phyloP scores from a whole-genome alignment of 64 coral and sea anemone genomes.

The Porites lutea region DNA sequence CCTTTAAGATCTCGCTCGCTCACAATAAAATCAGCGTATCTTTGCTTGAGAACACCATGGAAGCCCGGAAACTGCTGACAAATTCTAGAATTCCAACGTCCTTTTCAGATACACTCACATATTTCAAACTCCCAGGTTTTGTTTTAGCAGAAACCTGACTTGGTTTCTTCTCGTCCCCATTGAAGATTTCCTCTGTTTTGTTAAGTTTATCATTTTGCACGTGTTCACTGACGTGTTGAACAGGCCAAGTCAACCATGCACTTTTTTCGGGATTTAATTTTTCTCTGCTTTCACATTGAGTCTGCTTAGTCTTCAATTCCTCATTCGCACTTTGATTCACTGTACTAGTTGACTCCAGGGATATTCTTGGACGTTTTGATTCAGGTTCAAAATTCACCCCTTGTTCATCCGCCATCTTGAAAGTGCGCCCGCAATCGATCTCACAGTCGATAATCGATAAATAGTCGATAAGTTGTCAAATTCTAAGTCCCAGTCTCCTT shows the following conservation, averaged over 20 bases:
- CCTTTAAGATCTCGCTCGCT: slow-evolving; percentile 77
- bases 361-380: slow-evolving; percentile 42
- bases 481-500: no score
- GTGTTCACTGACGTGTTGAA: not conserved
- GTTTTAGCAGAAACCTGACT: not conserved
- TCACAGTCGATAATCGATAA: no score
- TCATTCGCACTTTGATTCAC: not conserved
- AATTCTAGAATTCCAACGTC: slow-evolving; percentile 92
- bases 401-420: slow-evolving; percentile 64
- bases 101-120: slow-evolving; percentile 42
- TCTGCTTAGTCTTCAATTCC: no score
- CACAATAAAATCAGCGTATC: slow-evolving; percentile 93
- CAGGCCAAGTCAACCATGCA: not conserved
- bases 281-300: not conserved
- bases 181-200: not conserved
- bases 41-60: slow-evolving; percentile 87
- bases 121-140: not conserved
- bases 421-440: slow-evolving; percentile 19
- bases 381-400: not conserved
- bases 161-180: not conserved
- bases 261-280: slow-evolving; percentile 3
- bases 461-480: no score
- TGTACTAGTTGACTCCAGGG: not conserved
- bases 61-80: slow-evolving; percentile 82
- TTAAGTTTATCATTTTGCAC: not conserved